phyloP scores from a whole-genome alignment of 2,113 vertebrate genomes.

The Dasyornis broadbenti region DNA sequence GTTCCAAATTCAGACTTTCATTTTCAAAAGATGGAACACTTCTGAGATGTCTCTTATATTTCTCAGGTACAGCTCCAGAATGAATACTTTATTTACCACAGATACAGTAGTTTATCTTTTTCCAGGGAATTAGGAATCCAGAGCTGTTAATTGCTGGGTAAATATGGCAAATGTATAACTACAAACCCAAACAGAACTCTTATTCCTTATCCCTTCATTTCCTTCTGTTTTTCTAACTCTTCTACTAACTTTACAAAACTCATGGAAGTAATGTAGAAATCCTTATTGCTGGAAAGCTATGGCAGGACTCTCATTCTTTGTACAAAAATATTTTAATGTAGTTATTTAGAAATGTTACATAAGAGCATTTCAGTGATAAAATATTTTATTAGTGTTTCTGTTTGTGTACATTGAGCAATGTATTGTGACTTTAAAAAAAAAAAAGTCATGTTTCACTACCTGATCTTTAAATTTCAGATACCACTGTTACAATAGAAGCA shows the following conservation, averaged over 20 bases:
- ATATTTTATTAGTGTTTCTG: constrained; percentile 47
- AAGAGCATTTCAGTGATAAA: constrained; percentile 48
- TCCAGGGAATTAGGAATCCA: neutral
- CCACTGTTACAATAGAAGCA: neutral
- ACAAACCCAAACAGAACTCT: neutral
- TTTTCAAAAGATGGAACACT: constrained; percentile 35
- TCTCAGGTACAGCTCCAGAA: neutral
- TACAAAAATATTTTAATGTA: constrained; percentile 42
- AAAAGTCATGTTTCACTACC: neutral
- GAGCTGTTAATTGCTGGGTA: neutral
- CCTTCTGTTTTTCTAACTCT: neutral
- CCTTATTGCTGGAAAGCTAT: constrained; percentile 36
- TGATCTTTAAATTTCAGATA: neutral
- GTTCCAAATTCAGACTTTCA: constrained; percentile 30
- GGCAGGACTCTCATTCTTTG: neutral
- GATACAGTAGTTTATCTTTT: neutral
- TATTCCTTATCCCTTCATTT: neutral
- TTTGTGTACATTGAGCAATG: neutral
- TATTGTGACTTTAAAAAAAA: neutral
- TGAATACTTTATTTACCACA: neutral
- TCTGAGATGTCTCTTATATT: constrained; percentile 2
- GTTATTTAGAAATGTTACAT: constrained; percentile 19
- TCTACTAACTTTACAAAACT: neutral
- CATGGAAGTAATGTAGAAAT: neutral
- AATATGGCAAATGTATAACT: neutral